phyloP scores from a whole-genome alignment of 2,113 vertebrate species.

The Lepisosteus oculatus region DNA sequence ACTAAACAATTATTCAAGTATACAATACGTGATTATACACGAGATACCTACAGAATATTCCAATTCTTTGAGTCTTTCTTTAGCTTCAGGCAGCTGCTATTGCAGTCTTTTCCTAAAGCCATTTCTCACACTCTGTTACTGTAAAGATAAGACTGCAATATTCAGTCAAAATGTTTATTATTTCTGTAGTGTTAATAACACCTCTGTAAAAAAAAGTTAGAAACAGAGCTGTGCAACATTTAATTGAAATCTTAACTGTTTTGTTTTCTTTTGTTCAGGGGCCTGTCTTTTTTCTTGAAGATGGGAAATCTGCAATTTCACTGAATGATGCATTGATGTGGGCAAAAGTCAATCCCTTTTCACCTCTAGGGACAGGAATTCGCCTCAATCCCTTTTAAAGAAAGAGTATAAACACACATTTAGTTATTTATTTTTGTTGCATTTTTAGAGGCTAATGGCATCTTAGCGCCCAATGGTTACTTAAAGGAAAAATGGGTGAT shows the following conservation, averaged over 20 bases:
- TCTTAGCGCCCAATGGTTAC: neutral
- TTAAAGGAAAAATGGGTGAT: neutral
- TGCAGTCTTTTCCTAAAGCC: too few relatives aligned
- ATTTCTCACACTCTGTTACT: too few relatives aligned
- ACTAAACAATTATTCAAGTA: too few relatives aligned
- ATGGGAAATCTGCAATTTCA: slow-evolving; percentile 89
- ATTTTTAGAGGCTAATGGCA: neutral
- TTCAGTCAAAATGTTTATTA: too few relatives aligned
- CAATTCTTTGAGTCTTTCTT: too few relatives aligned
- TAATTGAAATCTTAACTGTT: neutral
- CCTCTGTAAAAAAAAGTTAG: too few relatives aligned
- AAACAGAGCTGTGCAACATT: too few relatives aligned
- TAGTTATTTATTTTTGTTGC: neutral
- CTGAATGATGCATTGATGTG: slow-evolving; percentile 96
- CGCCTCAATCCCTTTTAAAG: slow-evolving; percentile 93
- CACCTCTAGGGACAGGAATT: slow-evolving; percentile 91
- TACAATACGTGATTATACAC: too few relatives aligned
- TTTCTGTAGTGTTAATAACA: too few relatives aligned
- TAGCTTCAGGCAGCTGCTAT: too few relatives aligned
- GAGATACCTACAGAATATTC: too few relatives aligned
- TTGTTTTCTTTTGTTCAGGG: slow-evolving; percentile 64
- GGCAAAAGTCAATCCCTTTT: slow-evolving; percentile 97
- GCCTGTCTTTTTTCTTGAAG: slow-evolving; percentile 90
- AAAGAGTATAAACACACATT: neutral
- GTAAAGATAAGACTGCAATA: too few relatives aligned